These are phyloP conservation scores for Crossaster papposus DNA, from an alignment of 53 echinoderm and acorn worm species.

Conservation along the genomic window DNA sequence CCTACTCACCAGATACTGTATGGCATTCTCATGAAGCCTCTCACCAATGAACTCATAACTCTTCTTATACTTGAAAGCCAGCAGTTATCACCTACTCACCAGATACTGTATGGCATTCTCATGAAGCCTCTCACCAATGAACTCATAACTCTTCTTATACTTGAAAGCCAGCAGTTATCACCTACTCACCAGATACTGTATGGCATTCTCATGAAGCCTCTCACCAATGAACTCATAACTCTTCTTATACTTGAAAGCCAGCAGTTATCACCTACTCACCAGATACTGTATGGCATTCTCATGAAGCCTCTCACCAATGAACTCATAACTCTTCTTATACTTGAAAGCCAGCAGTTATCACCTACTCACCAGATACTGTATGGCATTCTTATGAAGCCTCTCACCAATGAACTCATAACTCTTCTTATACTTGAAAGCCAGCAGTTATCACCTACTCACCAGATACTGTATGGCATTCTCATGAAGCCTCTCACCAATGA, in stretches of 20 bases:
- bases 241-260: no score
- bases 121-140: slow-evolving; percentile 53
- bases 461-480: slow-evolving; percentile 37
- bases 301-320: slow-evolving; percentile 53
- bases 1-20: slow-evolving; percentile 53
- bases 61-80: no score
- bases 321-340: slow-evolving; percentile 40
- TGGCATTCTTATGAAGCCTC: slow-evolving; percentile 52
- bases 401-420: slow-evolving; percentile 43
- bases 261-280: slow-evolving; percentile 65
- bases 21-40: slow-evolving; percentile 53
- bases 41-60: slow-evolving; percentile 43
- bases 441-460: slow-evolving; percentile 65
- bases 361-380: slow-evolving; percentile 53
- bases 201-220: slow-evolving; percentile 53
- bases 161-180: no score
- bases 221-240: slow-evolving; percentile 43
- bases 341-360: no score
- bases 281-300: slow-evolving; percentile 37
- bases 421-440: no score
- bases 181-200: slow-evolving; percentile 53
- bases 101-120: slow-evolving; percentile 37
- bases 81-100: slow-evolving; percentile 65
- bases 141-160: slow-evolving; percentile 40
- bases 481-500: slow-evolving; percentile 53